A percentile compares a stretch with the other conserved stretches of the same genome.
Evolutionary conservation across 2,113 vertebrate genomes (phyloP).

Genomic region (Leiothrix lutea): DNA sequence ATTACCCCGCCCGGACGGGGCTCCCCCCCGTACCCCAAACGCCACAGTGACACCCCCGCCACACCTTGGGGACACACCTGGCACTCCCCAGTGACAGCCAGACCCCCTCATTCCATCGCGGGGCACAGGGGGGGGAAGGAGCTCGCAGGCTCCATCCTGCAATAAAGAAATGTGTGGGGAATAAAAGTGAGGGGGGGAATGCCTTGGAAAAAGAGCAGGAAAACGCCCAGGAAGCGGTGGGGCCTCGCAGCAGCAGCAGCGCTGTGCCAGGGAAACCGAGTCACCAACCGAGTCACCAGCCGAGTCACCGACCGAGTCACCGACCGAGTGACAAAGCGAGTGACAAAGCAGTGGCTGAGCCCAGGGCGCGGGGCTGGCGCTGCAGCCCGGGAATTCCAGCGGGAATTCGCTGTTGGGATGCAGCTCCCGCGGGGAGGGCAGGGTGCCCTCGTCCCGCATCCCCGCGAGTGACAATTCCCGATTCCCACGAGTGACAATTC

Average conservation of each 20-base stretch:
- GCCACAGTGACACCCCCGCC: not conserved
- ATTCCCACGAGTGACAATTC: not conserved
- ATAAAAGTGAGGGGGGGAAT: not conserved
- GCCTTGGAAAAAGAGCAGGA: not conserved
- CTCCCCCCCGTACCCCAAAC: not conserved
- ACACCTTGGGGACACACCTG: rapidly evolving
- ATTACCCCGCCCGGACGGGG: not conserved
- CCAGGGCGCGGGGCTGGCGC: not conserved
- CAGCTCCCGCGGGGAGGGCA: not conserved
- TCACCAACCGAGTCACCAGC: not conserved
- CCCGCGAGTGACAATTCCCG: not conserved
- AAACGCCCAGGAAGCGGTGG: not conserved
- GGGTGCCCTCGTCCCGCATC: not conserved
- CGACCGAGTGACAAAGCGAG: not conserved
- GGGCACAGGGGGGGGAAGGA: rapidly evolving
- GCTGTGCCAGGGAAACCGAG: not conserved
- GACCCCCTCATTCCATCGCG: rapidly evolving
- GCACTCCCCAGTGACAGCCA: rapidly evolving
- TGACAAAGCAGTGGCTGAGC: not conserved
- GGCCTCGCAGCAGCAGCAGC: not conserved
- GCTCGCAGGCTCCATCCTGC: not conserved
- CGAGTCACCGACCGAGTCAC: too few species aligned
- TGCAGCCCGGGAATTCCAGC: not conserved
- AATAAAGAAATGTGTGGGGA: rapidly evolving
- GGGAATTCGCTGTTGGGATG: not conserved